Conservation (phyloP, 2,888 invertebrate genomes). For the Mesochorus sp. region DNA sequence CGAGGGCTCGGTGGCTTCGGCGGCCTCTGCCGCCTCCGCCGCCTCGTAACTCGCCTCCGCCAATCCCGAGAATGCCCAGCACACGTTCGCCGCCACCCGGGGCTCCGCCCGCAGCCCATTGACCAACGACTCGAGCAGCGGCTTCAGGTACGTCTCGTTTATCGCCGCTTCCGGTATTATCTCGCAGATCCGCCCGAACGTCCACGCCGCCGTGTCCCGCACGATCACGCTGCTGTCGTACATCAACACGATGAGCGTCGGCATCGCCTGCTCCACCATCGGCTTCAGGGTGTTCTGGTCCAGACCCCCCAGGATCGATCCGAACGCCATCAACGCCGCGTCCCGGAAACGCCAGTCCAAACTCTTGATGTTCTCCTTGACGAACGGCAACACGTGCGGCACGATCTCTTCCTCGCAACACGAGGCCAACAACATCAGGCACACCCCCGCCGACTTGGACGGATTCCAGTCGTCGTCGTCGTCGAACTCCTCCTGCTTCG, state of each 20-base stretch:
- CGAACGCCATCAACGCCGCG: slow-evolving; percentile 99
- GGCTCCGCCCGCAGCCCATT: slow-evolving; percentile 96
- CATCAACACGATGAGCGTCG: slow-evolving; percentile 96
- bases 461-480: slow-evolving; percentile 99
- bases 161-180: slow-evolving; percentile 97
- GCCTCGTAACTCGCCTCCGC: slow-evolving; percentile 98
- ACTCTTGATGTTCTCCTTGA: slow-evolving; percentile 96
- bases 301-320: slow-evolving; percentile 95
- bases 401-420: slow-evolving; percentile 99
- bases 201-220: slow-evolving; percentile 99
- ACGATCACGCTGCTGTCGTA: slow-evolving; percentile 97
- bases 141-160: slow-evolving; percentile 92
- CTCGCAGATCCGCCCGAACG: slow-evolving; percentile 98
- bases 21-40: slow-evolving; percentile 91
- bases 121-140: slow-evolving; percentile 90
- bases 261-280: slow-evolving; percentile 98
- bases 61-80: slow-evolving; percentile 99
- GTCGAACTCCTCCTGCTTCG: slow-evolving; percentile 98
- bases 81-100: slow-evolving; percentile 98
- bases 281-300: slow-evolving; percentile 94
- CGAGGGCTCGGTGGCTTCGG: slow-evolving; percentile 89
- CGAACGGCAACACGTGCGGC: slow-evolving; percentile 97
- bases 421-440: slow-evolving; percentile 97
- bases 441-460: slow-evolving; percentile 99
- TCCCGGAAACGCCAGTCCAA: slow-evolving; percentile 96